These are phyloP conservation scores for Ataeniobius toweri DNA, from an alignment of 2,797 vertebrate species.

Conservation along the genomic window DNA sequence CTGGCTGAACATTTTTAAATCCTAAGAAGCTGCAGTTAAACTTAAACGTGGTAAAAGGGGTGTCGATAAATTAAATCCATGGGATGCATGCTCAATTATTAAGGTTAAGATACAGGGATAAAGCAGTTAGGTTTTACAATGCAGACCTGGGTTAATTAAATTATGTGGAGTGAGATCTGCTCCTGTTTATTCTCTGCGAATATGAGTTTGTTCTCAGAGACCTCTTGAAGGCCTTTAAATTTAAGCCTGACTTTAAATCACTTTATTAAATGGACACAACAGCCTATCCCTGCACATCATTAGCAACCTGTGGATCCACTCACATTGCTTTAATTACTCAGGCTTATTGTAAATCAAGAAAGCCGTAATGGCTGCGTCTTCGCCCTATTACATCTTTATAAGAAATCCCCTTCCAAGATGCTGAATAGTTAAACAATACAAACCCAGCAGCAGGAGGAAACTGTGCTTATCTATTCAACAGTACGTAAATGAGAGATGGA, in stretches of 20 bases:
- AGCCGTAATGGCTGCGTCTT: neutral
- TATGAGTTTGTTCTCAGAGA: neutral
- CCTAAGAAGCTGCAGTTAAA: too few species aligned
- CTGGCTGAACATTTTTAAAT: neutral
- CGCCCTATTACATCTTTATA: neutral
- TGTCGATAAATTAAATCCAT: conserved; percentile 29
- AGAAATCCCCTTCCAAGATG: neutral
- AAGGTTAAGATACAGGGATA: conserved; percentile 25
- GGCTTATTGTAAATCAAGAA: neutral
- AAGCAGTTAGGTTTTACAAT: conserved; percentile 1
- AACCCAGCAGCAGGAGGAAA: conserved; percentile 22
- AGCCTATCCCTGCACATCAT: neutral
- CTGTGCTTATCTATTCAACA: neutral
- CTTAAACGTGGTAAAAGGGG: neutral
- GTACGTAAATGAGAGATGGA: conserved; percentile 13
- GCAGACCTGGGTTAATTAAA: neutral
- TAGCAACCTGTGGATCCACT: neutral
- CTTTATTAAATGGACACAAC: neutral
- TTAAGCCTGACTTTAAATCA: neutral
- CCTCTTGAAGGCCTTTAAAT: neutral
- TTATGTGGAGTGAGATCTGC: neutral
- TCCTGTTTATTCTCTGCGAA: neutral
- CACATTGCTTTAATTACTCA: neutral
- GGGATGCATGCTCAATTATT: conserved; percentile 35
- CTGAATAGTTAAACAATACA: conserved; percentile 1